A percentile compares a stretch with the other conserved stretches of the same genome.
phyloP scores from a whole-genome alignment of 2,797 vertebrate genomes.

The Pseudochirops corinnae region DNA sequence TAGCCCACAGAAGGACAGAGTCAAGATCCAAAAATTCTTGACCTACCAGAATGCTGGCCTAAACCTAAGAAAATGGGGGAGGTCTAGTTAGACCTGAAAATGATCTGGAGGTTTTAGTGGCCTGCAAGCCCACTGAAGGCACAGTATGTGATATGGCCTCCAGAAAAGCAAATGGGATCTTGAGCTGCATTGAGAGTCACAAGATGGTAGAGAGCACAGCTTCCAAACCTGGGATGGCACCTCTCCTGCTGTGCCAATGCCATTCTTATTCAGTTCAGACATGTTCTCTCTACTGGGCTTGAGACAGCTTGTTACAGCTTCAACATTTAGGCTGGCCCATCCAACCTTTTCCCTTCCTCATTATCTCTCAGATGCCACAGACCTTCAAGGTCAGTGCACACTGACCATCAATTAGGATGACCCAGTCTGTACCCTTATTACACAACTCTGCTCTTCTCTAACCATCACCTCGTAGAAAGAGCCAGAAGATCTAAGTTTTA shows the following conservation, averaged over 20 bases:
- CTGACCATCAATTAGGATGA: not conserved
- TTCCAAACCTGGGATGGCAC: too few species aligned
- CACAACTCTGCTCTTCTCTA: not conserved
- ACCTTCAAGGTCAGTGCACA: not conserved
- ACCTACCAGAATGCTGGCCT: not conserved
- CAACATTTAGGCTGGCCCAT: not conserved
- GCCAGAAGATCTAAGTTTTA: not conserved
- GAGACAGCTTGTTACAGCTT: not conserved
- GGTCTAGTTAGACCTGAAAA: not conserved
- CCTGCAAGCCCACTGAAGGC: not conserved
- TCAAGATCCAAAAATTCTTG: not conserved
- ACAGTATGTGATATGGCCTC: not conserved
- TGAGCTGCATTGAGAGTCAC: not conserved
- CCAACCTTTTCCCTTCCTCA: not conserved
- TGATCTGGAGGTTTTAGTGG: not conserved
- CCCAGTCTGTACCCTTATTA: not conserved
- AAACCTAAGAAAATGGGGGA: not conserved
- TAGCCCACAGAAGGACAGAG: not conserved
- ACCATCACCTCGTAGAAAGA: not conserved
- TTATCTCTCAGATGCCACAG: not conserved
- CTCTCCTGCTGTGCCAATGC: not conserved
- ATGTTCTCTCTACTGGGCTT: not conserved
- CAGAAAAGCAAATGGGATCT: not conserved
- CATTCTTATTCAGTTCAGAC: not conserved
- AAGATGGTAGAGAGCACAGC: not conserved